Evolutionary conservation across 2,797 vertebrate species (phyloP).

Genomic region (Enoplosus armatus): DNA sequence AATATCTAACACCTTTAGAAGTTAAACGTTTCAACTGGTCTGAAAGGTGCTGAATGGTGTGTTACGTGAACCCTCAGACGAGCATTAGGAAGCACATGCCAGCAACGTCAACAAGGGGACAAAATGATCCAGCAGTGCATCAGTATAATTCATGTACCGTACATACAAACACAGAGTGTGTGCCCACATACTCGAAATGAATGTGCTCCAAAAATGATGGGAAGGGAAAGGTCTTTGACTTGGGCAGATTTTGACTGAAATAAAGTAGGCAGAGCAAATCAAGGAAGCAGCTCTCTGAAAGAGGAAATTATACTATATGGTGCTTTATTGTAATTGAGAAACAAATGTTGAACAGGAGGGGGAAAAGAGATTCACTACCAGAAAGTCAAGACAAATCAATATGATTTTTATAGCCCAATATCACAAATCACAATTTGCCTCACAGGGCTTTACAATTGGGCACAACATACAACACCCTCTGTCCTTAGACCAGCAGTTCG

Average conservation of each 20-base stretch:
- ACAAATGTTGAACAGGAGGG: background rate
- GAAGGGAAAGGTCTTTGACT: background rate
- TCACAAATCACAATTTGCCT: too few relatives aligned
- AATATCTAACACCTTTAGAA: background rate
- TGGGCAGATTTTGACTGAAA: background rate
- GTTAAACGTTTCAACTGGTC: background rate
- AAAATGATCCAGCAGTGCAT: background rate
- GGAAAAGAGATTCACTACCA: background rate
- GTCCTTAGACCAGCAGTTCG: too few relatives aligned
- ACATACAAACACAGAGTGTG: background rate
- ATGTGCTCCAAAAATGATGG: constrained; percentile 1
- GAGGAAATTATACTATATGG: background rate
- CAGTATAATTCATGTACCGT: background rate
- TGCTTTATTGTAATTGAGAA: too few relatives aligned
- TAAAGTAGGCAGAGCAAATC: background rate
- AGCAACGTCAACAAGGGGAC: constrained; percentile 9
- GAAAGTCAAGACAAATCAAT: too few relatives aligned
- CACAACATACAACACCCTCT: too few relatives aligned
- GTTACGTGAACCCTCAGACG: constrained; percentile 12
- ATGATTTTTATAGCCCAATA: too few relatives aligned
- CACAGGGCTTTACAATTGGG: too few relatives aligned
- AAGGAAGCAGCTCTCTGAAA: background rate
- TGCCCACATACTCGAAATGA: background rate
- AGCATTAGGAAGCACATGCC: background rate
- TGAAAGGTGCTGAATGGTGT: background rate